A percentile compares a stretch with the other conserved stretches of the same genome.
phyloP scores from a whole-genome alignment of 2,888 invertebrate species.

The Andrena fulva region DNA sequence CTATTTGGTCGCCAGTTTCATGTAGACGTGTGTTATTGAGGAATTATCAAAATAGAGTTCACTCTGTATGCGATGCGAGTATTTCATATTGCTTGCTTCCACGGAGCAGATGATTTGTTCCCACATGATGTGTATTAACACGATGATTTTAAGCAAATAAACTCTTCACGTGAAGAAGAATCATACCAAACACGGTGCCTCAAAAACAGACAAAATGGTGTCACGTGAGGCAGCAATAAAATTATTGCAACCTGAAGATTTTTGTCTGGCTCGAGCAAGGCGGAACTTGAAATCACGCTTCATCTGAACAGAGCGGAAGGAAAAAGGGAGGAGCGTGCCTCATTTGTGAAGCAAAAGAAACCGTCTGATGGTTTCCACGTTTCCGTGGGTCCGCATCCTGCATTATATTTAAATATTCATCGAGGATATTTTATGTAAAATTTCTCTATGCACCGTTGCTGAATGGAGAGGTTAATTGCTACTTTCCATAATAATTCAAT shows the following conservation, averaged over 20 bases:
- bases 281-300: constrained; percentile 43
- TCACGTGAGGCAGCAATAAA: too few relatives aligned
- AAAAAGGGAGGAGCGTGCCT: constrained; percentile 34
- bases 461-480: constrained; percentile 78
- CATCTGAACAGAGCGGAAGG: constrained; percentile 18
- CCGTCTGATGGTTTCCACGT: constrained; percentile 41
- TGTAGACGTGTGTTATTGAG: too few relatives aligned
- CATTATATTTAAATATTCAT: constrained; percentile 75
- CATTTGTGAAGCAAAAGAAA: constrained; percentile 60
- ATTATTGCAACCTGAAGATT: constrained; percentile 30
- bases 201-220: too few relatives aligned
- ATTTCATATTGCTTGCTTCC: too few relatives aligned
- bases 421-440: constrained; percentile 74
- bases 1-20: too few relatives aligned
- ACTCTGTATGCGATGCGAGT: too few relatives aligned
- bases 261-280: constrained; percentile 31
- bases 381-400: constrained; percentile 25
- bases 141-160: too few relatives aligned
- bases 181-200: too few relatives aligned
- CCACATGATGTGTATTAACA: too few relatives aligned
- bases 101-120: too few relatives aligned
- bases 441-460: constrained; percentile 60
- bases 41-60: too few relatives aligned
- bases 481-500: constrained; percentile 79
- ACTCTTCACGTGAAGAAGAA: too few relatives aligned